These are phyloP conservation scores for Antechinus flavipes DNA, from an alignment of 2,113 vertebrate genomes.

Conservation along the genomic window DNA sequence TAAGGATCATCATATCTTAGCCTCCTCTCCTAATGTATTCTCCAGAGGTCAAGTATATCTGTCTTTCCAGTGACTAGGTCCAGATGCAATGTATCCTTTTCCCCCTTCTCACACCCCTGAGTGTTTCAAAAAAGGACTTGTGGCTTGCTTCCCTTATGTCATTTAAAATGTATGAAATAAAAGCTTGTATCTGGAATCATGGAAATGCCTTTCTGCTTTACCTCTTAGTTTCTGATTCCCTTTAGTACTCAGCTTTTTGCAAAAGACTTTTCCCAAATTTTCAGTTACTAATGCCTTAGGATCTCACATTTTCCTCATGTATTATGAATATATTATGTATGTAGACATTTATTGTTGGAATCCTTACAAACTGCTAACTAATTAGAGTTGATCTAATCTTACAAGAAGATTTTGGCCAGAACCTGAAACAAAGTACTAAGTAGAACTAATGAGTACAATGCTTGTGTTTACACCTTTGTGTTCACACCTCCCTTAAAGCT, in stretches of 20 bases:
- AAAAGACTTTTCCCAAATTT: background rate
- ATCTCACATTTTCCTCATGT: background rate
- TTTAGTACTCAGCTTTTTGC: background rate
- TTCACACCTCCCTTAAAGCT: no score
- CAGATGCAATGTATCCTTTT: background rate
- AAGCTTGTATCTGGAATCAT: background rate
- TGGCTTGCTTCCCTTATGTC: background rate
- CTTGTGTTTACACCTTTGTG: no score
- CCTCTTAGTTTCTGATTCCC: background rate
- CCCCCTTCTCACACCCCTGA: background rate
- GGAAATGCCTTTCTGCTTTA: background rate
- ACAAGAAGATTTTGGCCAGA: no score
- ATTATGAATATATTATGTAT: background rate
- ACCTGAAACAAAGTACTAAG: no score
- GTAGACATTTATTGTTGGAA: background rate
- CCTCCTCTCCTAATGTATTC: background rate
- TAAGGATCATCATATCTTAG: background rate
- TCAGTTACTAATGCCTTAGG: background rate
- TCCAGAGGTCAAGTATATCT: background rate
- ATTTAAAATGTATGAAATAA: background rate
- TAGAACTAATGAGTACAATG: no score
- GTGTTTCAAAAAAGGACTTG: background rate
- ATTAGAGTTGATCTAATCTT: no score
- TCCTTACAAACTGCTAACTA: no score
- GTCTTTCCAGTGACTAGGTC: background rate